A percentile compares a stretch with the other conserved stretches of the same genome.
Evolutionary conservation across 2,888 invertebrate genomes (phyloP).

Genomic region (Apoda limacodes): DNA sequence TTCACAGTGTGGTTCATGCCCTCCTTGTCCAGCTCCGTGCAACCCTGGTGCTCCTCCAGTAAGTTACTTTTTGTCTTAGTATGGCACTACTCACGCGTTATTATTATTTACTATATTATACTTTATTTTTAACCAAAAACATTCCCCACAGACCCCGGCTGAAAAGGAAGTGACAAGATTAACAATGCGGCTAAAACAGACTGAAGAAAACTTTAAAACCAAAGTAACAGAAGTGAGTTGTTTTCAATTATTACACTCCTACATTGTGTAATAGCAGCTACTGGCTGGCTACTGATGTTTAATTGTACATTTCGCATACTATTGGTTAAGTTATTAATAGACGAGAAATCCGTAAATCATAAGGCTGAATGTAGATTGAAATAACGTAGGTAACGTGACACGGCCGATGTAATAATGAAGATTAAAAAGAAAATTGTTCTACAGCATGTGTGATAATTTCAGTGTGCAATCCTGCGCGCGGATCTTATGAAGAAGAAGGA

Average conservation of each 20-base stretch:
- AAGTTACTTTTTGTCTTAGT: constrained; percentile 18
- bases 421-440: no score
- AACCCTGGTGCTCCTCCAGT: constrained; percentile 54
- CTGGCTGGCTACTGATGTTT: no score
- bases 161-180: constrained; percentile 71
- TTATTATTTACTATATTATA: neutral
- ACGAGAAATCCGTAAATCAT: no score
- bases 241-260: neutral
- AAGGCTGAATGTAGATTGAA: no score
- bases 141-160: constrained; percentile 56
- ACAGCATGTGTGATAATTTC: no score
- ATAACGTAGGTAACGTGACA: no score
- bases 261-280: no score
- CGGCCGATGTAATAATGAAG: no score
- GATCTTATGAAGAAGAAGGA: constrained; percentile 59
- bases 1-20: constrained; percentile 52
- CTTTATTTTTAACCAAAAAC: no score
- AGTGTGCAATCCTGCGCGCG: constrained; percentile 54
- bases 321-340: no score
- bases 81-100: no score
- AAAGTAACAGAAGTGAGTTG: constrained; percentile 76
- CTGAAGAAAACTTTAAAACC: constrained; percentile 76
- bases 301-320: no score
- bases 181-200: constrained; percentile 70
- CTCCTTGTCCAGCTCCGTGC: constrained; percentile 56